Evolutionary conservation across 2,797 vertebrate genomes (phyloP), one percentile per base, ranked within the genome.

Genomic region (Tragopan temminckii): DNA sequence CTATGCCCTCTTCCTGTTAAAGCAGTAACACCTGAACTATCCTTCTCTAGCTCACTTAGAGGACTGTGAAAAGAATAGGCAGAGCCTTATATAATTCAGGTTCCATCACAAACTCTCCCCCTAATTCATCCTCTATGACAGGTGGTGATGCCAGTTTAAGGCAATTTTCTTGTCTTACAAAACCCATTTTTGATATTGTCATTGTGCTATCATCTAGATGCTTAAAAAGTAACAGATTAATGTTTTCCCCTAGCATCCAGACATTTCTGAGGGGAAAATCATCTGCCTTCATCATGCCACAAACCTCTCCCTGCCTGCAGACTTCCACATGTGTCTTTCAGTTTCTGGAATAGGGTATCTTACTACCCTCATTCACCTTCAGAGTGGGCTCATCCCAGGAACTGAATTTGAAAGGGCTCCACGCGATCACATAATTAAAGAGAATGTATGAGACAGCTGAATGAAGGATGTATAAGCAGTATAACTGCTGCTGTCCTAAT

Each of bases 341-440:
- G 1, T 19, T 90, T 61, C 68, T 67, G 40, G 29, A 85, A 63
- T 7, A 14, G 93, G 31, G 59, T 46, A 67, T 85, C 87, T 5
- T 64, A 63, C 63, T 85, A 76, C 48, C 67, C 87, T 85, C 33
- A 76, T 77, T 92, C 75, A 91, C 52, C 76, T 70, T 15, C 3
- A 89, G 71, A 87, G 68, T 76, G 50, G 36, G 78, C 64, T 91
- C 57, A 79, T 92, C 75, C 55, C 89, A 92, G 57, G 40, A 68
- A 57, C 64, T 85, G 85, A 74, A 80, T 94, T 64, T 91, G 78
- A 95, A 94, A 89, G 64, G 76, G 87, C 68, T 59, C 80, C 76
- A 75, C 33, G n/a, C 29, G 27, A 93, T 89, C 52, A 40, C 18
- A 33, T 89, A 79, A 70, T 92, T 91, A 90, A 84, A 82, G 43